Base-by-base conservation (phyloP, 23 tunicate species). In the Botrylloides violaceus region DNA sequence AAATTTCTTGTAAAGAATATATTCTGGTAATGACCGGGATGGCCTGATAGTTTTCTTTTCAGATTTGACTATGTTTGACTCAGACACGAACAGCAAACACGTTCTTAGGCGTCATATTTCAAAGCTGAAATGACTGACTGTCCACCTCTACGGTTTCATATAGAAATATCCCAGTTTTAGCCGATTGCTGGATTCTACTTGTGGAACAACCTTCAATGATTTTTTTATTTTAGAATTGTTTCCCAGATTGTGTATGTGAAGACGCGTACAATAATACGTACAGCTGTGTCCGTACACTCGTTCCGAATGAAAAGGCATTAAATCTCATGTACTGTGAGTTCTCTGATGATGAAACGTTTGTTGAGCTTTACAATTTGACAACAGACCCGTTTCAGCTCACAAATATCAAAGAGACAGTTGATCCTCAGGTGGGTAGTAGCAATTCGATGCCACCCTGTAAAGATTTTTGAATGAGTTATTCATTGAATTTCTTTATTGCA, bases 201-300 rank as follows among this genome's bases (percentile, higher is more conserved):
- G 12, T 47, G 12, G 55, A 47, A 12, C 55, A 12, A 47, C 55
- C 55, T n/a, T n/a, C n/a, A n/a, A n/a, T n/a, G n/a, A 43, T 43
- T 43, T n/a, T 22, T 26, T 33, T 23, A 23, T 59, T 83, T 26
- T 73, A 93, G 98, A 86, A 93, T 73, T 93, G 98, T 65, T 86
- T 93, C 58, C 98, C 95, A 26, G 87, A 86, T 49, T 93, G 98
- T 77, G 95, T 93, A 15, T 93, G 98, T 56, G 98, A 93, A 36
- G 98, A 93, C 47, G 98, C 98, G 20, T 79, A 32, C 81, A 93
- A 93, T 80, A 93, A 93, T 84, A 85, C 98, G 19, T 93, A 85
- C 81, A 81, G 88, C 68, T 93, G 98, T 66, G 88, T 93, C 20
- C 84, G 98, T 30, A 86, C 92, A 2, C 70, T 85, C 0, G 80